Conservation (phyloP, 2,888 invertebrate genomes). For the Orthonevra nobilis region DNA sequence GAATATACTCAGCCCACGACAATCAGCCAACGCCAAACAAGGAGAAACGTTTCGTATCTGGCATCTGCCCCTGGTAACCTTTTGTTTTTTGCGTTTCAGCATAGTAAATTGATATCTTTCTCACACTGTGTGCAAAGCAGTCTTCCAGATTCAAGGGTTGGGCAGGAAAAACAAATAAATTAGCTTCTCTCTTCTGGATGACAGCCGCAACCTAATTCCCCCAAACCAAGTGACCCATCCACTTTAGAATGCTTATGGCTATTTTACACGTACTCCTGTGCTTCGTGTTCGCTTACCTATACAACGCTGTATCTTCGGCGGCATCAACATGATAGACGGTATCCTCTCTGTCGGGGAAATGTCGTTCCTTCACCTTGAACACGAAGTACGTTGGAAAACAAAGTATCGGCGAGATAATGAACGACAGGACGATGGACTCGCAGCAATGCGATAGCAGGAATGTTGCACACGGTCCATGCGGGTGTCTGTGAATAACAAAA, state of each 20-base stretch:
- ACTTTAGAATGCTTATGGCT: background rate
- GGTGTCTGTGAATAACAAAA: conserved; percentile 84
- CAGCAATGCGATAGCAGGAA: conserved; percentile 90
- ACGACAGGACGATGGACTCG: conserved; percentile 87
- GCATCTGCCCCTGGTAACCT: too few species aligned
- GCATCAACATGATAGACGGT: conserved; percentile 77
- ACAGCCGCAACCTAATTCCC: background rate
- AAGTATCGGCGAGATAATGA: conserved; percentile 88
- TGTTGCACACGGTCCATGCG: conserved; percentile 86
- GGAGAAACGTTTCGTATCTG: too few species aligned
- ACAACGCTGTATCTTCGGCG: conserved; percentile 76
- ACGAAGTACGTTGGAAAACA: conserved; percentile 92
- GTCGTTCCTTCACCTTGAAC: conserved; percentile 81
- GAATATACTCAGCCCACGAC: too few species aligned
- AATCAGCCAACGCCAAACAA: too few species aligned
- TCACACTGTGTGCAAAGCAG: too few species aligned
- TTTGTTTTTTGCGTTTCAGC: too few species aligned
- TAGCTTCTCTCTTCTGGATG: conserved; percentile 1
- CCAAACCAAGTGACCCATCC: background rate
- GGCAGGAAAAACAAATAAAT: conserved; percentile 10
- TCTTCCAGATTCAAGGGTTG: background rate
- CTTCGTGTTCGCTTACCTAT: conserved; percentile 78
- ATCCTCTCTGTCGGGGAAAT: conserved; percentile 75
- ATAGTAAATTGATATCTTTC: conserved; percentile 6
- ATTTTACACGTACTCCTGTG: too few species aligned